phyloP scores from a whole-genome alignment of 2,797 vertebrate genomes.

The Erethizon dorsatum region DNA sequence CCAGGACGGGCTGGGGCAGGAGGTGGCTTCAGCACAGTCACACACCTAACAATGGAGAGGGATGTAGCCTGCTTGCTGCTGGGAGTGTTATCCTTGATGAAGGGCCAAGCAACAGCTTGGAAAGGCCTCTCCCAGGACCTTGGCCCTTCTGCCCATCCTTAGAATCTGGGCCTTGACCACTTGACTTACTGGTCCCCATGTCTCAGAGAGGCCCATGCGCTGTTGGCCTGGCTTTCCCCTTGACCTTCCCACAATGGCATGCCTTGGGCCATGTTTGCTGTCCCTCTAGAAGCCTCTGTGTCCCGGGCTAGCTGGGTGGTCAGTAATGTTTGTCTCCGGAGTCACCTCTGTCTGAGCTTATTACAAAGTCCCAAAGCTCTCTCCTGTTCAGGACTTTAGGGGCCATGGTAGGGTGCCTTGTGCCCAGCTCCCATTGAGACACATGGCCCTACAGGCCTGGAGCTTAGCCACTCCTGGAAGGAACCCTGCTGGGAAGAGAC shows the following conservation, averaged over 20 bases:
- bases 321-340: neutral
- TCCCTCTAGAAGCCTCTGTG: neutral
- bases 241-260: no score
- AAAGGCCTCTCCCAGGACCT: neutral
- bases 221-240: neutral
- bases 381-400: neutral
- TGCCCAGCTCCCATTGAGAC: neutral
- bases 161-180: neutral
- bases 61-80: neutral
- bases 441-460: neutral
- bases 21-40: neutral
- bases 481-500: neutral
- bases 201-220: neutral
- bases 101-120: neutral
- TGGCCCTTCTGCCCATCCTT: neutral
- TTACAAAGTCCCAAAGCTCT: neutral
- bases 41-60: neutral
- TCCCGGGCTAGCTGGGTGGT: neutral
- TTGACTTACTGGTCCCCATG: neutral
- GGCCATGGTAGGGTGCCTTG: neutral
- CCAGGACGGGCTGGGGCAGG: neutral
- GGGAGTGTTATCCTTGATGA: no score
- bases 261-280: neutral
- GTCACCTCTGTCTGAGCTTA: neutral
- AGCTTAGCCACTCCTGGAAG: neutral